Evolutionary conservation across 1,140 invertebrate genomes (phyloP).

Genomic region (Akabosia matsudoensis): DNA sequence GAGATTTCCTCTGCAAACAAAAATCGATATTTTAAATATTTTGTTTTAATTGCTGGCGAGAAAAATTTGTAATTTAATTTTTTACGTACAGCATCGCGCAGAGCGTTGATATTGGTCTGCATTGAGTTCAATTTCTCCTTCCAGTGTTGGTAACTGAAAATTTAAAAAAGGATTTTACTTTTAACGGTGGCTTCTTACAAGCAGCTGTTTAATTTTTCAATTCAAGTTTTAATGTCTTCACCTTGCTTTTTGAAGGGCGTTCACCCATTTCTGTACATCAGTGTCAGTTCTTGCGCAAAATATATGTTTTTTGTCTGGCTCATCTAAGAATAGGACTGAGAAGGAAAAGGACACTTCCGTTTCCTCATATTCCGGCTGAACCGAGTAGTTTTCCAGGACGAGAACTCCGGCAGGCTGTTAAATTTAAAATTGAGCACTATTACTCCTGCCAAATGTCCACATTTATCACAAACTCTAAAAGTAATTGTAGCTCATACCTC

Average conservation of each 20-base stretch:
- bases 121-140: constrained; percentile 12
- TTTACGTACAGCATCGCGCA: constrained; percentile 1
- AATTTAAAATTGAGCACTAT: constrained; percentile 2
- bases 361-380: constrained; percentile 59
- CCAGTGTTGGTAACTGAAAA: constrained; percentile 27
- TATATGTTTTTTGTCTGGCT: constrained; percentile 63
- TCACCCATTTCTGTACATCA: constrained; percentile 62
- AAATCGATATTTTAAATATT: not conserved
- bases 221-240: constrained; percentile 34
- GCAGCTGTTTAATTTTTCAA: not conserved
- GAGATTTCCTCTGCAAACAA: not conserved
- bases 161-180: constrained; percentile 17
- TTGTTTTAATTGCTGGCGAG: not conserved
- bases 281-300: constrained; percentile 63
- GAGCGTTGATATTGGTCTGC: constrained; percentile 13
- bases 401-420: constrained; percentile 63
- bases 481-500: too few species aligned
- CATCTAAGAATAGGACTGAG: constrained; percentile 63
- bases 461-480: too few species aligned
- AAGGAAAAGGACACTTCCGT: constrained; percentile 64
- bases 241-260: constrained; percentile 57
- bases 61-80: not conserved
- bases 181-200: not conserved
- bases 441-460: too few species aligned
- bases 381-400: constrained; percentile 64